A percentile compares a stretch with the other conserved stretches of the same genome.
Evolutionary conservation across 1,140 invertebrate genomes (phyloP).

Genomic region (Lasioglossum albipes): DNA sequence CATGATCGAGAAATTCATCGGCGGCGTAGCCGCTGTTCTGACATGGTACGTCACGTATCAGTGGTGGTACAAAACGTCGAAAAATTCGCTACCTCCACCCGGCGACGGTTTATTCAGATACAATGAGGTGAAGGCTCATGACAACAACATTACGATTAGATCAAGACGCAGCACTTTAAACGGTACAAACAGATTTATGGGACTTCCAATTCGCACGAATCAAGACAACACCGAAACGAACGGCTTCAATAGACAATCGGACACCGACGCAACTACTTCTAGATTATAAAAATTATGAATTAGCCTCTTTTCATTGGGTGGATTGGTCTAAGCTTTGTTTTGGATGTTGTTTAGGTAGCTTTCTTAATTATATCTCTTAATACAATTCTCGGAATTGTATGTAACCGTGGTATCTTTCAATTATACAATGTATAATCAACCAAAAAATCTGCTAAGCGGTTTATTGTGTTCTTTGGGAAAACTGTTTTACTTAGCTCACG

Average conservation of each 20-base stretch:
- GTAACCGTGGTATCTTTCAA: background rate
- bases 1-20: conserved; percentile 96
- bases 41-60: conserved; percentile 96
- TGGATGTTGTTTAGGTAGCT: background rate
- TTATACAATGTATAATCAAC: background rate
- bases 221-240: conserved; percentile 48
- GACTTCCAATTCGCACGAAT: conserved; percentile 85
- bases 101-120: conserved; percentile 91
- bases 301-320: background rate
- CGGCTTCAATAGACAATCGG: conserved; percentile 34
- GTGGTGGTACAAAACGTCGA: conserved; percentile 86
- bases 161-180: conserved; percentile 65
- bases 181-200: conserved; percentile 85
- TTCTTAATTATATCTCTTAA: conserved; percentile 4
- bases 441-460: background rate
- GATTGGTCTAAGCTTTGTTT: background rate
- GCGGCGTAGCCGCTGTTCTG: conserved; percentile 90
- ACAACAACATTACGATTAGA: conserved; percentile 44
- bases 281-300: conserved; percentile 18
- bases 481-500: background rate
- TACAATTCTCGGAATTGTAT: background rate
- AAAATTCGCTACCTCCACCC: conserved; percentile 84
- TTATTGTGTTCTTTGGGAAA: background rate
- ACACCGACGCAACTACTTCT: conserved; percentile 12
- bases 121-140: conserved; percentile 81